These are phyloP conservation scores for Drosophila demipolita DNA, from an alignment of 2,888 invertebrate species.

Conservation along the genomic window DNA sequence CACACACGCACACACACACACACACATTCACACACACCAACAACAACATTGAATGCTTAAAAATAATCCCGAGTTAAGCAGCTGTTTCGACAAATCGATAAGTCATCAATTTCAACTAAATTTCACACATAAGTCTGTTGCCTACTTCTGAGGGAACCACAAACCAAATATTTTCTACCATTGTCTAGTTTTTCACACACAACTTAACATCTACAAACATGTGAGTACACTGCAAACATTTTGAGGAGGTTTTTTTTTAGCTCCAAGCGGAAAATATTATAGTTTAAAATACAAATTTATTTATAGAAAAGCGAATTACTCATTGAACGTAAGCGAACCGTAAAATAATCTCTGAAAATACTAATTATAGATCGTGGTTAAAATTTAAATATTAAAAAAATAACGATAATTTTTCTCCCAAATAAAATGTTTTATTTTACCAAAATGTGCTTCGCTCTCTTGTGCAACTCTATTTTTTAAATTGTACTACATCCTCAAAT, in stretches of 20 bases:
- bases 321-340: not conserved
- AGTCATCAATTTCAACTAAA: constrained; percentile 43
- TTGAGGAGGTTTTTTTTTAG: not conserved
- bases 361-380: not conserved
- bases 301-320: not conserved
- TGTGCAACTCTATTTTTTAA: not conserved
- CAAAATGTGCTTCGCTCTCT: not conserved
- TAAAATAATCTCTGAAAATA: not conserved
- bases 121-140: constrained; percentile 37
- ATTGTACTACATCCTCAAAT: too few species aligned
- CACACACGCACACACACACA: not conserved
- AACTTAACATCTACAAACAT: constrained; percentile 2
- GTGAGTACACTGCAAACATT: constrained; percentile 14
- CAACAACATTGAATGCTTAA: constrained; percentile 11
- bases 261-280: not conserved
- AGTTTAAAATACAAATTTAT: not conserved
- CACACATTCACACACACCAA: not conserved
- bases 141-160: constrained; percentile 43
- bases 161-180: constrained; percentile 24
- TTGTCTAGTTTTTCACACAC: constrained; percentile 15
- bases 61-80: constrained; percentile 16
- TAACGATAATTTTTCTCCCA: not conserved
- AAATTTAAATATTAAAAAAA: not conserved
- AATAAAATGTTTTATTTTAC: not conserved
- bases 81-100: constrained; percentile 49